Percentiles rank a stretch among this genome's conserved stretches.
phyloP scores from a whole-genome alignment of 1,140 invertebrate genomes.

The Chlorops oryzae region DNA sequence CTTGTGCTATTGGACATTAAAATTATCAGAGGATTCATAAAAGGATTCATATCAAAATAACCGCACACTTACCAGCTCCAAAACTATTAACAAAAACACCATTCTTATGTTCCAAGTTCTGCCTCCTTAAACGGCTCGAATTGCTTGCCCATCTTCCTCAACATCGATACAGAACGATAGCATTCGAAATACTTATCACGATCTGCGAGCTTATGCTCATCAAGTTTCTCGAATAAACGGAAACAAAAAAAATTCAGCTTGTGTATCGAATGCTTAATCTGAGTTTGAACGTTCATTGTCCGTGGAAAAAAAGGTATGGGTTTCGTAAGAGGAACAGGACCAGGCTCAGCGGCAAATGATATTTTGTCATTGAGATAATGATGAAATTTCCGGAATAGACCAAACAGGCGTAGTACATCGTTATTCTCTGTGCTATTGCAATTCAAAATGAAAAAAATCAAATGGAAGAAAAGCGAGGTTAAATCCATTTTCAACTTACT shows the following conservation, averaged over 20 bases:
- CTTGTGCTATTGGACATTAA: slow-evolving; percentile 28
- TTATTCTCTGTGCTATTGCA: slow-evolving; percentile 12
- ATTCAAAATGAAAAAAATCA: background rate
- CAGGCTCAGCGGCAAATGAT: slow-evolving; percentile 13
- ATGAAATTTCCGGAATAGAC: slow-evolving; percentile 28
- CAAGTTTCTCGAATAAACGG: slow-evolving; percentile 19
- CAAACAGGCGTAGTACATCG: slow-evolving; percentile 22
- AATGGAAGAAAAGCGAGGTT: background rate
- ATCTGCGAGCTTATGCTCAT: slow-evolving; percentile 26
- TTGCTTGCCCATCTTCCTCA: slow-evolving; percentile 3
- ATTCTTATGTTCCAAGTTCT: slow-evolving; percentile 29
- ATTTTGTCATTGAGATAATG: slow-evolving; percentile 18
- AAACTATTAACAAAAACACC: slow-evolving; percentile 18
- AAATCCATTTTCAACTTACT: slow-evolving; percentile 7
- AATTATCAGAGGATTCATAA: background rate
- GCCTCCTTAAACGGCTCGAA: slow-evolving; percentile 7
- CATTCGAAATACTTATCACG: slow-evolving; percentile 29
- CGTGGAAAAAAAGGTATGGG: slow-evolving; percentile 21
- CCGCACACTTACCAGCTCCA: slow-evolving; percentile 8
- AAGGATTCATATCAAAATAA: background rate
- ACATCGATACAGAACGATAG: slow-evolving; percentile 17
- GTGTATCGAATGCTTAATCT: slow-evolving; percentile 27
- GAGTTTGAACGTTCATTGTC: slow-evolving; percentile 27
- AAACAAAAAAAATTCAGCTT: slow-evolving; percentile 26
- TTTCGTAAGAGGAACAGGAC: slow-evolving; percentile 9